Evolutionary conservation across 2,888 invertebrate genomes (phyloP).

Genomic region (Tenthredo amoena): DNA sequence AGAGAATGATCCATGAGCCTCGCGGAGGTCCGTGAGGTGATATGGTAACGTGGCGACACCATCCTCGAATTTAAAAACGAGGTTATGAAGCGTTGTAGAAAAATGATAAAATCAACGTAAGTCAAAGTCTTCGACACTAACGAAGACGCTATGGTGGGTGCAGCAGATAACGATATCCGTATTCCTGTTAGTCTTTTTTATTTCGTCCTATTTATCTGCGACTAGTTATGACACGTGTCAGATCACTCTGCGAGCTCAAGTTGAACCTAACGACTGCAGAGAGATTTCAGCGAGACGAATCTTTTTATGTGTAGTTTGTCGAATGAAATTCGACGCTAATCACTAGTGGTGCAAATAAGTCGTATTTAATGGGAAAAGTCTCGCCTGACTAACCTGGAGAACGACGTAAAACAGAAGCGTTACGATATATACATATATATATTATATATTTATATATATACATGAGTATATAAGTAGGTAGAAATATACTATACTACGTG

Average conservation of each 20-base stretch:
- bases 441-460: slow-evolving; percentile 29
- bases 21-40: neutral
- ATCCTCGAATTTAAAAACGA: neutral
- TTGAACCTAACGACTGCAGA: slow-evolving; percentile 1
- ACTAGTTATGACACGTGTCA: neutral
- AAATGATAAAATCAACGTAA: neutral
- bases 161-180: neutral
- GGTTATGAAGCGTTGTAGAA: neutral
- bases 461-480: slow-evolving; percentile 22
- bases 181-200: neutral
- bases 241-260: slow-evolving; percentile 5
- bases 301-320: slow-evolving; percentile 29
- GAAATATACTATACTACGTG: neutral
- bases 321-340: slow-evolving; percentile 44
- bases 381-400: slow-evolving; percentile 21
- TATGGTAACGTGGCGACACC: neutral
- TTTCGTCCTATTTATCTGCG: neutral
- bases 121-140: neutral
- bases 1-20: neutral
- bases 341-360: neutral
- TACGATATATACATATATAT: slow-evolving; percentile 41
- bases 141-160: neutral
- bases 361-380: neutral
- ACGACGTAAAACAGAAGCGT: slow-evolving; percentile 34
- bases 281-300: slow-evolving; percentile 32